Percentiles rank a stretch among this genome's conserved stretches.
These are phyloP conservation scores for Geococcyx californianus DNA, from an alignment of 2,113 vertebrate genomes.

Conservation along the genomic window DNA sequence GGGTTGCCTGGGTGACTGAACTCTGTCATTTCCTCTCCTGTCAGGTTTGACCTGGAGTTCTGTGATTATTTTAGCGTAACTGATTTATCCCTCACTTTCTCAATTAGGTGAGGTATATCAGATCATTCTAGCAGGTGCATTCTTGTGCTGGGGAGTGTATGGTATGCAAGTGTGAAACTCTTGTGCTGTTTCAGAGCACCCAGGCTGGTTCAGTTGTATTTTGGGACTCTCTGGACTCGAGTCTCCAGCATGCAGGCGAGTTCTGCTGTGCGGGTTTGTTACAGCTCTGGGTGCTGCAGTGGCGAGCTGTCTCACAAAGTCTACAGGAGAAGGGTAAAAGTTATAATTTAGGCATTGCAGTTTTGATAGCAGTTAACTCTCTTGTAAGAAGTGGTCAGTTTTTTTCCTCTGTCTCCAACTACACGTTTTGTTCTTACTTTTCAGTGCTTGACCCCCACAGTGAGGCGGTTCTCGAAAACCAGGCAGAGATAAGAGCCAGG, in stretches of 20 bases:
- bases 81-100: not conserved
- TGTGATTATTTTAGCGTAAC: not conserved
- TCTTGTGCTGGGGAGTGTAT: fast-evolving
- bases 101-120: not conserved
- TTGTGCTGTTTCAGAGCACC: not conserved
- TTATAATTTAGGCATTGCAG: not conserved
- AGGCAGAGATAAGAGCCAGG: not conserved
- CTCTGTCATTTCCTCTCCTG: slow-evolving; percentile 37
- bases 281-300: fast-evolving
- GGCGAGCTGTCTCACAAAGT: not conserved
- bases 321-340: not conserved
- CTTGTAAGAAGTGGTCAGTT: fast-evolving
- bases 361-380: not conserved
- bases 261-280: not conserved
- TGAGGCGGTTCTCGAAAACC: not conserved
- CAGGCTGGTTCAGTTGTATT: not conserved
- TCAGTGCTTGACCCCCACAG: fast-evolving
- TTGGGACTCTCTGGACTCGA: not conserved
- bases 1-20: slow-evolving; percentile 30
- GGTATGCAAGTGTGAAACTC: not conserved
- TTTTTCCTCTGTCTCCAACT: not conserved
- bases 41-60: not conserved
- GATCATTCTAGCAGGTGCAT: not conserved
- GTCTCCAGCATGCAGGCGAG: not conserved
- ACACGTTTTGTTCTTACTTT: not conserved